Evolutionary conservation across 2,797 vertebrate species (phyloP).

Genomic region (Pogonophryne albipinna): DNA sequence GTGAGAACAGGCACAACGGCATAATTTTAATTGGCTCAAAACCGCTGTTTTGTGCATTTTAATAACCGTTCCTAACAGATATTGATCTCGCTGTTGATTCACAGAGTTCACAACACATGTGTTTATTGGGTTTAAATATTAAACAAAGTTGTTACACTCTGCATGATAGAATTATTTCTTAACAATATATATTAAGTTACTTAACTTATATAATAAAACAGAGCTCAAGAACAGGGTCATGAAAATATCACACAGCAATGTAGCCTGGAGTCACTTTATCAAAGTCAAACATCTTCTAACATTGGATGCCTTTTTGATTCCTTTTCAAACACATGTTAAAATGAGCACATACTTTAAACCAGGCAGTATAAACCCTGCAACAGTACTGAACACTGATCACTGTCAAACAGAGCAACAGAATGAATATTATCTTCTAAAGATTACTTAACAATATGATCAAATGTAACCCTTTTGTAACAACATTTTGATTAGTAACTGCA

Average conservation of each 20-base stretch:
- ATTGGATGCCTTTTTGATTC: no score
- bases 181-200: not conserved
- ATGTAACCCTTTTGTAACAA: no score
- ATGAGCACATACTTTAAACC: no score
- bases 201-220: not conserved
- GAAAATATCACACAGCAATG: no score
- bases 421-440: no score
- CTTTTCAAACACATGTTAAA: no score
- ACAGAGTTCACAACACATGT: not conserved
- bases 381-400: no score
- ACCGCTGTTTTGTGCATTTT: conserved; percentile 13
- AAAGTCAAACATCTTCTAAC: no score
- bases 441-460: no score
- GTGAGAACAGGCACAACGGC: conserved; percentile 8
- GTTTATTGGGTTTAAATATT: not conserved
- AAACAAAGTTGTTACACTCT: not conserved
- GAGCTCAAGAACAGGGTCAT: not conserved
- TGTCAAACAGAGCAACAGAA: no score
- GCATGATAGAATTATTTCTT: conserved; percentile 7
- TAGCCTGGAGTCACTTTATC: not conserved
- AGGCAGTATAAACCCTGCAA: no score
- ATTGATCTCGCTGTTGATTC: not conserved
- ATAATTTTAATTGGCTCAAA: conserved; percentile 31
- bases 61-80: not conserved
- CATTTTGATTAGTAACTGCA: no score